Base-by-base conservation (phyloP, 1,140 invertebrate species). In the Phymorhynchus buccinoides region DNA sequence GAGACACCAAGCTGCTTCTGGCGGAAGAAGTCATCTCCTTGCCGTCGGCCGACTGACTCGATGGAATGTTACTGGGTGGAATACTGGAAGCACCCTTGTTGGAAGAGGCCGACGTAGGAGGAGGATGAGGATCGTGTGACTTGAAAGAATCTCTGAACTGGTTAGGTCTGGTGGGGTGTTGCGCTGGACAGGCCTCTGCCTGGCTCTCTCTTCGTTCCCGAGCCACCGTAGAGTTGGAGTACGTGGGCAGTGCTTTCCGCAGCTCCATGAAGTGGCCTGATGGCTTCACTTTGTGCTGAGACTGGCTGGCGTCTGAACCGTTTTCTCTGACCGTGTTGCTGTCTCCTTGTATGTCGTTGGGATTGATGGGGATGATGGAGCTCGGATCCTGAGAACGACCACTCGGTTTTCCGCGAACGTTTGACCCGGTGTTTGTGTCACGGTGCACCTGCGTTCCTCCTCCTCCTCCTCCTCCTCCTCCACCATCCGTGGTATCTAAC, bases 191-290 rank as follows among this genome's bases (percentile, higher is more conserved):
- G 0, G 83, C 83, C 7, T 73, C 80, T 39, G 83, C 77, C 27
- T 83, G 83, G 52, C 84, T 83, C 30, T 56, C 35, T 16, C 80
- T 7, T 1, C 66, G 66, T 30, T 80, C 42, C 14, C 81, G 77
- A 0, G 80, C 44, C 27, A 62, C 22, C 6, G 84, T 35, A 0
- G 80, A 52, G 7, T 52, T 41, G 27, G 81, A 83, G 73, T 41
- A 73, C 2, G 32, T 1, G 6, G 83, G 83, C 7, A 52, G 9
- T 1, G 77, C 66, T 30, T 85, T 84, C 16, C 86, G 52, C 16
- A 87, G 80, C 66, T 87, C 86, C 44, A 87, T 73, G 66, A 87
- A 87, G 14, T 85, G 44, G 1, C 68, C 39, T 16, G 80, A 83
- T 7, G 79, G 71, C n/a, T 78, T 81, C 12, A 84, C 39, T 62